These are phyloP conservation scores for Argyrosomus regius DNA, from an alignment of 2,797 vertebrate species.

Conservation along the genomic window DNA sequence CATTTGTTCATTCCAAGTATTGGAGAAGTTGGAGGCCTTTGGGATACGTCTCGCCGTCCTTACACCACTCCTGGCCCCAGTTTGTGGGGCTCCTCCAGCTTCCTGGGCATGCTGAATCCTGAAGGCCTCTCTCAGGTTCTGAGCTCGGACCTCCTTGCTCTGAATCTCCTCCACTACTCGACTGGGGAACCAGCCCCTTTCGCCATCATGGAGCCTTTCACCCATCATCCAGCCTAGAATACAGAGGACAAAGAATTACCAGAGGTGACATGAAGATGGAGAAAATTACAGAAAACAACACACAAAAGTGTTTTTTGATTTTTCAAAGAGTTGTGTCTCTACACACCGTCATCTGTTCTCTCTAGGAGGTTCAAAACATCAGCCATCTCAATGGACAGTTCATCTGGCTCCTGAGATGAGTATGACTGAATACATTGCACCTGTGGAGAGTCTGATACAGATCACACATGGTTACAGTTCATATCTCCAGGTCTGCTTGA, in stretches of 20 bases:
- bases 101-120: constrained; percentile 93
- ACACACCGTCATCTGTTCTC: constrained; percentile 92
- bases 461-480: constrained; percentile 23
- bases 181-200: constrained; percentile 96
- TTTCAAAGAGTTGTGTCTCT: background rate
- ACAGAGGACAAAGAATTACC: constrained; percentile 2
- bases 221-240: constrained; percentile 95
- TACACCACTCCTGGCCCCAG: constrained; percentile 53
- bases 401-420: constrained; percentile 93
- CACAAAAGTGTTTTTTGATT: background rate
- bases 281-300: background rate
- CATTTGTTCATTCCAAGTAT: constrained; percentile 61
- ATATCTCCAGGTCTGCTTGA: background rate
- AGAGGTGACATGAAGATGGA: background rate
- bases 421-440: constrained; percentile 97
- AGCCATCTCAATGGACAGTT: constrained; percentile 94
- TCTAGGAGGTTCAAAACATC: constrained; percentile 94
- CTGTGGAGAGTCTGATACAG: constrained; percentile 91
- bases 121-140: constrained; percentile 94
- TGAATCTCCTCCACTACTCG: constrained; percentile 94
- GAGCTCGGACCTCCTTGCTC: constrained; percentile 93
- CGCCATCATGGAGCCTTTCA: constrained; percentile 94
- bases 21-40: constrained; percentile 71
- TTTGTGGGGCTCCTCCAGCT: constrained; percentile 46
- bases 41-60: constrained; percentile 67